Evolutionary conservation across 2,888 invertebrate species (phyloP), one percentile per base, ranked within the genome.

Genomic region (Heliconius sara): DNA sequence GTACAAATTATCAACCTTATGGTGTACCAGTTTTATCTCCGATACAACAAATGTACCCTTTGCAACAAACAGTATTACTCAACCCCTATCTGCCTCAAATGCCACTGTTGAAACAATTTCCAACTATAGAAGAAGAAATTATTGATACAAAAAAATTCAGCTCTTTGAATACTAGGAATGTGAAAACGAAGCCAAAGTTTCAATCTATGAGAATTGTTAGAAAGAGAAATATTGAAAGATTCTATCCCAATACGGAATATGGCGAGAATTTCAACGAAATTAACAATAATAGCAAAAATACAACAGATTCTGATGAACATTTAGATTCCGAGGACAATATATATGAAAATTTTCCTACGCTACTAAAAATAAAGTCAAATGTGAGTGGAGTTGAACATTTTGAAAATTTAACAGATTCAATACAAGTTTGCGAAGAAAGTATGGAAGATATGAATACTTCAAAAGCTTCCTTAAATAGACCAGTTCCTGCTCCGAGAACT

Each of bases 331-430:
- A 91, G 80, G 89, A 91, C 82, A 92, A 90, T 60, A 93, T 95
- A 73, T 95, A 95, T 79, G 95, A 92, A 19, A 95, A 95, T 80
- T 95, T 91, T 86, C 92, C 94, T 1, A 90, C 91, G n/a, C 83
- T 92, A 65, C 87, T 90, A 6, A 90, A 87, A 89, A 86, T 89
- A 1, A 91, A 91, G 81, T 89, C 92, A 7, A 88, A 92, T 83
- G 91, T 94, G 78, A 95, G 93, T 85, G 95, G 93, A 13, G 88
- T 93, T 3, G 93, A 94, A 81, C 87, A 94, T 80, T 96, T 96
- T 88, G 96, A 97, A 89, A 96, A 97, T 87, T 90, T 97, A 78
- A 96, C 96, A 68, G 97, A 97, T 87, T 96, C 96, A 25, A 96
- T 96, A 83, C 96, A 97, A 91, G 95, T 96, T 47, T 96, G 96